Base-by-base conservation (phyloP, 2,113 vertebrate genomes). In the Crotalus tigris region DNA sequence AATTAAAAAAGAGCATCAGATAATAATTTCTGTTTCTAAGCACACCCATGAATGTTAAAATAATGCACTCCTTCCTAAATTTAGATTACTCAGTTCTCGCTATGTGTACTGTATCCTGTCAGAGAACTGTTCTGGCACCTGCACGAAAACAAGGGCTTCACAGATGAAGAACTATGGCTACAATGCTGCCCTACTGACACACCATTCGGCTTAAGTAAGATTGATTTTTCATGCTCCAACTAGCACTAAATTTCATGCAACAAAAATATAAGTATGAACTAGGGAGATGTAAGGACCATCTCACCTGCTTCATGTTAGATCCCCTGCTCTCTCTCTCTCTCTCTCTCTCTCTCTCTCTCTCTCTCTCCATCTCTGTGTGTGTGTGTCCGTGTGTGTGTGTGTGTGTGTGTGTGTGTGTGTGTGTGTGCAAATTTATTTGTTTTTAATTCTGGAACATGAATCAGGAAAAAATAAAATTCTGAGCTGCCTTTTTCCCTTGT, bases 231-330 rank as follows among this genome's bases (percentile, higher is more conserved):
- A 33, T 13, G n/a, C 92, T 90, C 57, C 12, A 86, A 33, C 89
- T 87, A 89, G 88, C 57, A 26, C 81, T 64, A n/a, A 90, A 90
- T 93, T 90, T 44, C 75, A 64, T 58, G 86, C 57, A 93, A 89
- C 92, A 90, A 89, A 85, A 61, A 64, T 87, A 61, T 90, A 89
- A 93, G 88, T 9, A 17, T 81, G 75, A 81, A 81, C 33, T 81
- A 81, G 75, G 19, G 33, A 39, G n/a, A 81, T 9, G 17, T 44
- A 44, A 44, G 33, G 39, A 44, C 33, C 33, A 81, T 39, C 69
- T 81, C 33, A 81, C 69, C 33, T 81, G 75, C 17, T 81, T 81
- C 75, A 81, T 44, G 17, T 21, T 81, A 44, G 33, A 81, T 81
- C 17, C 2, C 39, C 17, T 21, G 5, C 15, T 29, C 61, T 1